Conservation (phyloP, 2,797 vertebrate genomes). For the Phataginus tricuspis region DNA sequence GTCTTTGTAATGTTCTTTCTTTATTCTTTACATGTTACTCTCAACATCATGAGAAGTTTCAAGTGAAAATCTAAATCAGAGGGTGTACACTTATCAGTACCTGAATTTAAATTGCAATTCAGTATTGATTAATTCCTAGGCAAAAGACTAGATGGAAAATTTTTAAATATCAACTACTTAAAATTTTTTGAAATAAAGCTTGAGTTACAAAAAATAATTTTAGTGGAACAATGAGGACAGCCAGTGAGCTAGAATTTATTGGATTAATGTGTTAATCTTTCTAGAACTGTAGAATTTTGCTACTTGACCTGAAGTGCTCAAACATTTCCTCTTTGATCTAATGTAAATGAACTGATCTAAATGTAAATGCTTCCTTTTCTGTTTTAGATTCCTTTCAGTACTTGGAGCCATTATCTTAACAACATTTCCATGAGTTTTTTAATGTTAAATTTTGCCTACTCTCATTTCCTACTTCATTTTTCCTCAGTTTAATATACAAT, state of each 20-base stretch:
- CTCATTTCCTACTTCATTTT: slow-evolving; percentile 1
- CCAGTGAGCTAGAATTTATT: neutral
- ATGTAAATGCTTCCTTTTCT: neutral
- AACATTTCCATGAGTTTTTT: neutral
- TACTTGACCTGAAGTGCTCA: neutral
- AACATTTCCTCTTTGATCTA: neutral
- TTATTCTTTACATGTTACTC: neutral
- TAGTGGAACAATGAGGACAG: neutral
- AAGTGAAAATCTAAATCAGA: neutral
- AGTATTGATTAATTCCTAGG: slow-evolving; percentile 33
- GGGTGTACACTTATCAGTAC: neutral
- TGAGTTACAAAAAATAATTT: neutral
- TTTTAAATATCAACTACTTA: neutral
- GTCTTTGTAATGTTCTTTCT: neutral
- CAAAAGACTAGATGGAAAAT: neutral
- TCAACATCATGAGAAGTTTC: neutral
- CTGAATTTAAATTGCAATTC: slow-evolving; percentile 30
- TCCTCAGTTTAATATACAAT: neutral
- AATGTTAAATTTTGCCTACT: neutral
- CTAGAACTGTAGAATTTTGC: neutral
- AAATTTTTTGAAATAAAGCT: neutral
- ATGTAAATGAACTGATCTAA: neutral
- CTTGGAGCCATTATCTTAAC: neutral
- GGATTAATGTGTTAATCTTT: neutral
- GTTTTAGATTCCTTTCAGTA: neutral